Conservation (phyloP, 1,140 invertebrate species). For the Bombyx mandarina region DNA sequence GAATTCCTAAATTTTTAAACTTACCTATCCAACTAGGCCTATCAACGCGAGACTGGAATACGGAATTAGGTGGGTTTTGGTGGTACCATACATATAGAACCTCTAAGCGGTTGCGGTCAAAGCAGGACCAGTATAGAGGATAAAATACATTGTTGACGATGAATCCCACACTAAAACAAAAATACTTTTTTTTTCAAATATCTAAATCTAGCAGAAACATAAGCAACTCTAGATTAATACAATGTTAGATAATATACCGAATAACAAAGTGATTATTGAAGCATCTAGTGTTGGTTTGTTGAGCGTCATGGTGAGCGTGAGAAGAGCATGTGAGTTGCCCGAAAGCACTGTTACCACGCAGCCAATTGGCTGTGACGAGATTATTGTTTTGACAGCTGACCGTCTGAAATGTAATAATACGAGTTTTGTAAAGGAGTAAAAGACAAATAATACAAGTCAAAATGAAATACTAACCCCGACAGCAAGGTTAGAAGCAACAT, state of each 20-base stretch:
- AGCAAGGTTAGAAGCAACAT: conserved; percentile 21
- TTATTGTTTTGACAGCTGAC: conserved; percentile 33
- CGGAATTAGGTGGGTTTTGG: conserved; percentile 33
- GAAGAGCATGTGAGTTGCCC: conserved; percentile 34
- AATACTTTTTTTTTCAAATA: no score
- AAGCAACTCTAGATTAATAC: no score
- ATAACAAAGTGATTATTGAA: conserved; percentile 48
- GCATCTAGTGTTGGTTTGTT: conserved; percentile 34
- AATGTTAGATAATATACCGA: conserved; percentile 18
- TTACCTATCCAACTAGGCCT: conserved; percentile 53
- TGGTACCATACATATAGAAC: conserved; percentile 55
- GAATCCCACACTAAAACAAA: conserved; percentile 41
- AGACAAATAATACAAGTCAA: background rate
- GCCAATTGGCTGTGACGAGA: conserved; percentile 38
- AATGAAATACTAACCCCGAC: conserved; percentile 32
- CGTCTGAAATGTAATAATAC: conserved; percentile 6
- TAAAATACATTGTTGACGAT: conserved; percentile 43
- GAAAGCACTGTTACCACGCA: conserved; percentile 41
- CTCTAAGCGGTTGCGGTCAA: conserved; percentile 43
- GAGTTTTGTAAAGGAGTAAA: background rate
- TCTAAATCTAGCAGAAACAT: no score
- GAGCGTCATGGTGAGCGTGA: conserved; percentile 35
- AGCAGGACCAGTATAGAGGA: conserved; percentile 50
- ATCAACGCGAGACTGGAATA: conserved; percentile 47
- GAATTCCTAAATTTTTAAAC: background rate